These are phyloP conservation scores for Schlechtendalia chinensis DNA, from an alignment of 1,140 invertebrate species.

Conservation along the genomic window DNA sequence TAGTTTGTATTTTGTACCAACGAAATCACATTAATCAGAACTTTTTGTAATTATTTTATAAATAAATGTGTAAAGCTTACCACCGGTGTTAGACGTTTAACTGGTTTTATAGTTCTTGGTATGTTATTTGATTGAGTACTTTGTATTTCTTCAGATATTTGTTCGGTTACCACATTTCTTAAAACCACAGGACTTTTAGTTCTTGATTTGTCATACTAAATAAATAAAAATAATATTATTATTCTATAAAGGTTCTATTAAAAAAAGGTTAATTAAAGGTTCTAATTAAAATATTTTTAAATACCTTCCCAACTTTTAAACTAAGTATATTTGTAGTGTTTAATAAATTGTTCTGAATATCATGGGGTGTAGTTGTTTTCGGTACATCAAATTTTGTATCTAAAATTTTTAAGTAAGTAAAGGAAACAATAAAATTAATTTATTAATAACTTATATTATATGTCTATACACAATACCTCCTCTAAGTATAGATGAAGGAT, in stretches of 20 bases:
- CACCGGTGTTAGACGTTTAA: slow-evolving; percentile 20
- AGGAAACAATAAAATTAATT: background rate
- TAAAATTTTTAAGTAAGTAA: background rate
- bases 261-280: too few relatives aligned
- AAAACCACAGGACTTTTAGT: background rate
- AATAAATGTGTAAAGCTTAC: background rate
- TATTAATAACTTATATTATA: background rate
- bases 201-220: slow-evolving; percentile 31
- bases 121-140: background rate
- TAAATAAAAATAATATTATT: slow-evolving; percentile 16
- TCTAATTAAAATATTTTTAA: slow-evolving; percentile 13
- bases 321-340: background rate
- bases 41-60: background rate
- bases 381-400: background rate
- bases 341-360: background rate
- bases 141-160: slow-evolving; percentile 15
- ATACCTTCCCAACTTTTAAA: slow-evolving; percentile 18
- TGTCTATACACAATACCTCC: background rate
- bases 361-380: background rate
- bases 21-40: too few relatives aligned
- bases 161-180: background rate
- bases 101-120: background rate
- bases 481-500: background rate
- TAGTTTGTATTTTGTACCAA: too few relatives aligned
- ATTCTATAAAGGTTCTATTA: too few relatives aligned